Evolutionary conservation across 2,888 invertebrate genomes (phyloP), one percentile per base, ranked within the genome.

Genomic region (Argyresthia goedartella): DNA sequence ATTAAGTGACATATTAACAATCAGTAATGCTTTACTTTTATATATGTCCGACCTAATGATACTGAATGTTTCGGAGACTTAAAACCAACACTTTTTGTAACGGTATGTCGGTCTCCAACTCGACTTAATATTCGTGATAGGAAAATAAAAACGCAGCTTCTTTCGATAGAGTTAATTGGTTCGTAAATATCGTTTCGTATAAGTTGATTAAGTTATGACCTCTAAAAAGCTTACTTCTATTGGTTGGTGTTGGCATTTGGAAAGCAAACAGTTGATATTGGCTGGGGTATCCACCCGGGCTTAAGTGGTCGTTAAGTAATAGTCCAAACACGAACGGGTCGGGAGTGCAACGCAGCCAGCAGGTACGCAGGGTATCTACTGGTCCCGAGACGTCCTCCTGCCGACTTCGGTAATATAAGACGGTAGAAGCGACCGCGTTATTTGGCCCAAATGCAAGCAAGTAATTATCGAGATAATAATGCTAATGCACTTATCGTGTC

Each of bases 401-500:
- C 76, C 75, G 67, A 61, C 66, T 67, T 66, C 64, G 67, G 74
- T 79, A 80, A 81, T 77, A 77, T 75, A 79, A 82, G 75, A 76
- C 72, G 70, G 73, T 76, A 66, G 73, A 75, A 68, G 73, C 77
- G 67, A 75, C 70, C 69, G 61, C 71, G 76, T 74, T 80, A 81
- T 84, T 85, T 76, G 76, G 84, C 77, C 75, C 79, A 81, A 85
- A 84, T 82, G 81, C 81, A 81, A 74, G 77, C 76, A 76, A 82
- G 81, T 84, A 86, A 86, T 86, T 84, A 82, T 81, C 69, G 76
- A 81, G 85, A 85, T 85, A 85, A 81, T 82, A 85, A 86, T 86
- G 85, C 82, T 85, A 85, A 85, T 85, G 84, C 82, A 84, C 82
- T 85, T 84, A 84, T 85, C 82, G 73, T 81, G 80, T 80, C 80